phyloP scores from a whole-genome alignment of 2,888 invertebrate genomes.

The Carcina quercana region DNA sequence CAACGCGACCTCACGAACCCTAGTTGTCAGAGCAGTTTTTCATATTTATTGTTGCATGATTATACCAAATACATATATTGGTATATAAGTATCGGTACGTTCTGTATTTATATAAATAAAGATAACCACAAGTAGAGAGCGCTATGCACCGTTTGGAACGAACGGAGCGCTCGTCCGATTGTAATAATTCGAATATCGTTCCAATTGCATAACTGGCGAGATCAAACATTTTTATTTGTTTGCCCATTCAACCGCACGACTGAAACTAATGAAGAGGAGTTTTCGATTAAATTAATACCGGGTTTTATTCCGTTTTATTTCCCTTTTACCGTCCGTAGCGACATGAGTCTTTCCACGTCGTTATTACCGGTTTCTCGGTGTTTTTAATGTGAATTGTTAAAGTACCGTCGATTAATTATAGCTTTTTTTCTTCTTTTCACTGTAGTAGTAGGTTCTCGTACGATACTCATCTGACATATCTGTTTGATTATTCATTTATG shows the following conservation, averaged over 20 bases:
- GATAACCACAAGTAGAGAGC: not conserved
- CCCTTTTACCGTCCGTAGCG: constrained; percentile 33
- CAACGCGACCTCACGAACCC: too few relatives aligned
- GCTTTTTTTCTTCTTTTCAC: too few relatives aligned
- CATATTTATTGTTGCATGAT: too few relatives aligned
- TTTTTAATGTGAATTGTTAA: not conserved
- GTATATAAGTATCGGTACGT: too few relatives aligned
- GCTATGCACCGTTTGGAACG: constrained; percentile 16
- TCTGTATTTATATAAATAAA: not conserved
- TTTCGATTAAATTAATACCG: constrained; percentile 64
- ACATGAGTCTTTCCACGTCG: constrained; percentile 37
- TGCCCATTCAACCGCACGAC: constrained; percentile 61
- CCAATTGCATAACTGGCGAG: constrained; percentile 54
- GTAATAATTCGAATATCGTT: constrained; percentile 59
- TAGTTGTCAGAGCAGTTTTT: too few relatives aligned
- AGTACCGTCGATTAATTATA: not conserved
- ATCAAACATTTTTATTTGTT: constrained; percentile 71
- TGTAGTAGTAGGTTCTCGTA: too few relatives aligned
- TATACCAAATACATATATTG: too few relatives aligned
- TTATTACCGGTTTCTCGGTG: constrained; percentile 12
- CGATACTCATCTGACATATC: too few relatives aligned
- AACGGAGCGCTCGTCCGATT: constrained; percentile 33
- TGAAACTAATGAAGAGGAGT: constrained; percentile 69
- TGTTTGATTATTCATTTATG: too few relatives aligned
- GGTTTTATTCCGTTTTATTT: constrained; percentile 54